These are phyloP conservation scores for Strix aluco DNA, from an alignment of 2,113 vertebrate species.

Conservation along the genomic window DNA sequence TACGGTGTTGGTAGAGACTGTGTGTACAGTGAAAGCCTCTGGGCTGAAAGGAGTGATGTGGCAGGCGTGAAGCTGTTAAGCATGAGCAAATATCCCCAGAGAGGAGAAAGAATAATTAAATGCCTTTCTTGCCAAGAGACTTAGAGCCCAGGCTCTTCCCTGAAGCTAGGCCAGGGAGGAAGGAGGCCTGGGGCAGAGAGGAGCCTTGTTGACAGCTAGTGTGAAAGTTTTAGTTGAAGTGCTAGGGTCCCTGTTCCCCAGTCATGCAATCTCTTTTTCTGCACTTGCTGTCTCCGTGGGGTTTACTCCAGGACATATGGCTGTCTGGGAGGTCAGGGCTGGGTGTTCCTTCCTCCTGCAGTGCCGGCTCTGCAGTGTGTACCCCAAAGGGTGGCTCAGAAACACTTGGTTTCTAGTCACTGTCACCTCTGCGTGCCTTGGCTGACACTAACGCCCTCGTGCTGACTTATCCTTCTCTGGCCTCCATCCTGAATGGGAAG, in stretches of 20 bases:
- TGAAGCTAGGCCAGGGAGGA: neutral
- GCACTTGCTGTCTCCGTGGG: neutral
- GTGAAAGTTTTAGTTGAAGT: neutral
- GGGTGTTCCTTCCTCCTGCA: neutral
- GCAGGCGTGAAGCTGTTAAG: neutral
- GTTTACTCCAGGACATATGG: neutral
- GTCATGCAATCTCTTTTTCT: neutral
- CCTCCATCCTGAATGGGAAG: neutral
- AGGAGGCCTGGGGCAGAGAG: neutral
- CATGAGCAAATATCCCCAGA: neutral
- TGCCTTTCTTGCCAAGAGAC: neutral
- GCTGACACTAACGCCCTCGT: neutral
- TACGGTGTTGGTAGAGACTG: fast-evolving
- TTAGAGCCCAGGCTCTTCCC: neutral
- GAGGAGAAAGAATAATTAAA: neutral
- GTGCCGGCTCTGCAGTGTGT: neutral
- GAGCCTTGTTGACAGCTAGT: neutral
- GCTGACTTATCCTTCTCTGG: neutral
- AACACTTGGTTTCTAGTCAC: neutral
- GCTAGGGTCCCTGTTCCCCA: neutral
- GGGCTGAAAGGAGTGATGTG: neutral
- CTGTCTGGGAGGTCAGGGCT: neutral
- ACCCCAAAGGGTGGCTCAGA: neutral
- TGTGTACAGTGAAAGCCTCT: neutral
- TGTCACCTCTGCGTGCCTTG: neutral